phyloP scores from a whole-genome alignment of 1,140 invertebrate genomes.

The Bombyx mandarina region DNA sequence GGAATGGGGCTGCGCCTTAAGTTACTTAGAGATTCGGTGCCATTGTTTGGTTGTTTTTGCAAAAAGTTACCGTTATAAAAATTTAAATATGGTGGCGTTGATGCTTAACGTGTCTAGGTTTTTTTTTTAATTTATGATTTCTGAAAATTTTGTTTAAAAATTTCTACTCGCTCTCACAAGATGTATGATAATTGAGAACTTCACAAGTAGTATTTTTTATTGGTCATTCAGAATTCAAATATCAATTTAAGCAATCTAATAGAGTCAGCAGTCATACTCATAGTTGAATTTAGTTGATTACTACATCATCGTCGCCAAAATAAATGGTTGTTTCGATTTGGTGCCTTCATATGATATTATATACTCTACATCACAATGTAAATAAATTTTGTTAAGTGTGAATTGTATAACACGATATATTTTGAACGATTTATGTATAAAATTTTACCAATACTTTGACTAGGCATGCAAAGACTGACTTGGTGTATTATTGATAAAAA shows the following conservation, averaged over 20 bases:
- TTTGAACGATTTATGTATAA: slow-evolving; percentile 24
- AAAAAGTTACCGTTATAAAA: slow-evolving; percentile 2
- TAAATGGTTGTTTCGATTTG: slow-evolving; percentile 18
- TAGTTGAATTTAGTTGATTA: too few relatives aligned
- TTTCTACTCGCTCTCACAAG: too few relatives aligned
- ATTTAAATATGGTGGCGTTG: too few relatives aligned
- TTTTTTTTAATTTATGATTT: too few relatives aligned
- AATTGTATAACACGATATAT: slow-evolving; percentile 14
- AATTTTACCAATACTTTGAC: slow-evolving; percentile 53
- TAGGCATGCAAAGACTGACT: slow-evolving; percentile 69
- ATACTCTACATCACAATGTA: slow-evolving; percentile 12
- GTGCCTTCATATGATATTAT: slow-evolving; percentile 16
- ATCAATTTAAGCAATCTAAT: too few relatives aligned
- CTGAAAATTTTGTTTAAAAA: too few relatives aligned
- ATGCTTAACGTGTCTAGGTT: too few relatives aligned
- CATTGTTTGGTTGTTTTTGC: slow-evolving; percentile 28
- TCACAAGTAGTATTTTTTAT: too few relatives aligned
- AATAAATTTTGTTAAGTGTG: slow-evolving; percentile 6
- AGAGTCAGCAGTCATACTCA: too few relatives aligned
- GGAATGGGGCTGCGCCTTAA: slow-evolving; percentile 28
- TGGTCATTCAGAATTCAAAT: too few relatives aligned
- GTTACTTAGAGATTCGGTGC: slow-evolving; percentile 21
- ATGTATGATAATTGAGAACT: too few relatives aligned
- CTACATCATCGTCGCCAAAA: background rate
- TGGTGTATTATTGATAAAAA: slow-evolving; percentile 49